These are phyloP conservation scores for Epinotia brunnichana DNA, from an alignment of 2,888 invertebrate species.

Conservation along the genomic window DNA sequence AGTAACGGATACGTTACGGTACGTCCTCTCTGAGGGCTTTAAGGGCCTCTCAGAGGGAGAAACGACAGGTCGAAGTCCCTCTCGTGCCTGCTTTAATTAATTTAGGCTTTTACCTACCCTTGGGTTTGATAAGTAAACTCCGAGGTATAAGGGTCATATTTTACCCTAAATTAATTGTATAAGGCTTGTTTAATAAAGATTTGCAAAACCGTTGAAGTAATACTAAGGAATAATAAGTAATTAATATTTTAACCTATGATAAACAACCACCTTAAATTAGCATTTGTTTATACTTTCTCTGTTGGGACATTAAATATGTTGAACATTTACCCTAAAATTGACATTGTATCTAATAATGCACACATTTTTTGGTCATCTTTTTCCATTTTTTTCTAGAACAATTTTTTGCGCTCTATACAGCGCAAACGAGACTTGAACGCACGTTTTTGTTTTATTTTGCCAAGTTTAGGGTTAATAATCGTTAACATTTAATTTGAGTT, in stretches of 20 bases:
- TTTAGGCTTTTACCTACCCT: conserved; percentile 14
- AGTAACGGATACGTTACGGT: no score
- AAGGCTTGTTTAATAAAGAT: conserved; percentile 18
- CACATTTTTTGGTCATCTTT: no score
- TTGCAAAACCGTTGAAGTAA: conserved; percentile 1
- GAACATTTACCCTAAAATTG: no score
- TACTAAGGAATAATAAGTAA: neutral
- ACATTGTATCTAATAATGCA: no score
- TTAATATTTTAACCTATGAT: neutral
- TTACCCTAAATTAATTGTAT: neutral
- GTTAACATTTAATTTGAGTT: neutral
- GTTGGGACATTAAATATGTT: neutral
- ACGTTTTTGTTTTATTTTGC: no score
- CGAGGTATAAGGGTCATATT: conserved; percentile 14
- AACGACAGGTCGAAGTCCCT: no score
- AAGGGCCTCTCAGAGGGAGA: no score
- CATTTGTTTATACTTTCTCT: neutral
- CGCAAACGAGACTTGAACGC: no score
- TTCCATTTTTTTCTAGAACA: no score
- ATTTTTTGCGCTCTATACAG: no score
- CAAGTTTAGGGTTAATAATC: neutral
- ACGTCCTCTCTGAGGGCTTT: no score
- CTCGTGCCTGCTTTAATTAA: conserved; percentile 18
- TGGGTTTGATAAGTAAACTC: conserved; percentile 27
- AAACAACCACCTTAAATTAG: neutral